A percentile compares a stretch with the other conserved stretches of the same genome.
Conservation (phyloP, 2,113 vertebrate species). For the Halcyon malimbica region DNA sequence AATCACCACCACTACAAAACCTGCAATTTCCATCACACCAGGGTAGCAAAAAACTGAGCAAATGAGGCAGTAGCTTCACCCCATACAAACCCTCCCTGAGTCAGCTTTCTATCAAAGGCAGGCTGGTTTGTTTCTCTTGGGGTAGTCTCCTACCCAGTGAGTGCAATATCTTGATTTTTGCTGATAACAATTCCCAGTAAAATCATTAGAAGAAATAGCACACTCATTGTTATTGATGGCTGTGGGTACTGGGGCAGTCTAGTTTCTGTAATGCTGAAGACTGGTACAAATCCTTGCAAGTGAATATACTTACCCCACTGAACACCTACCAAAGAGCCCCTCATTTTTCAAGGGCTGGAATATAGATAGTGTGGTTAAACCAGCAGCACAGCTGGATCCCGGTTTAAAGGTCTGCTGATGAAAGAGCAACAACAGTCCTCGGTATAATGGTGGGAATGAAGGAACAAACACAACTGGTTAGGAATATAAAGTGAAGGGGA, state of each 20-base stretch:
- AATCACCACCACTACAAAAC: background rate
- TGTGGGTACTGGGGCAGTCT: background rate
- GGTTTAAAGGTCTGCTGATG: background rate
- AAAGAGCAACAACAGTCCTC: background rate
- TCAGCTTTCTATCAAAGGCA: background rate
- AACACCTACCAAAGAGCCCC: background rate
- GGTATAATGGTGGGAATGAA: background rate
- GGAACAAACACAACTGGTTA: background rate
- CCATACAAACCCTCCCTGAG: background rate
- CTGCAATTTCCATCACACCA: background rate
- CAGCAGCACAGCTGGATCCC: background rate
- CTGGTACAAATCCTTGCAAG: background rate
- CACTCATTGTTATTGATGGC: background rate
- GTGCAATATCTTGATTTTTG: background rate
- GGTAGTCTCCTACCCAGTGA: background rate
- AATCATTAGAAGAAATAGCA: background rate
- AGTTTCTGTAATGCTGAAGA: background rate
- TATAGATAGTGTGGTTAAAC: background rate
- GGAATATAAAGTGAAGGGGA: background rate
- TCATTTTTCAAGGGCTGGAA: background rate
- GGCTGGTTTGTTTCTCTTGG: background rate
- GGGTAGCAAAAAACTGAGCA: background rate
- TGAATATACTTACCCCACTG: background rate
- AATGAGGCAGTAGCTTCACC: background rate
- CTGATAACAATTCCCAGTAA: background rate